Evolutionary conservation across 1,140 invertebrate species (phyloP), one percentile per base, ranked within the genome.

Genomic region (Cardiocondyla obscurior): DNA sequence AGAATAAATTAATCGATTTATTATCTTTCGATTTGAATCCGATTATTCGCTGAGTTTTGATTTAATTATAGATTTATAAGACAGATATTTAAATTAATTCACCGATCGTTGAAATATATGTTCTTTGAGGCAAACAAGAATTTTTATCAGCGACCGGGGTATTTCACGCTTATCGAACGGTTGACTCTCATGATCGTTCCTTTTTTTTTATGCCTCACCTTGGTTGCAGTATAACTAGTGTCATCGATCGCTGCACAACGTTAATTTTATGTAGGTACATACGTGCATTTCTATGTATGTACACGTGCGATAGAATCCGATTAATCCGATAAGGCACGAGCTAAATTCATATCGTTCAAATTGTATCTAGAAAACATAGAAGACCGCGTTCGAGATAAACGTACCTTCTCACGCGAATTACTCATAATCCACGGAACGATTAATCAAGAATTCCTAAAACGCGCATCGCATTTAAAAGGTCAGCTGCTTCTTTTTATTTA

Each of bases 281-380:
- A 33, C 28, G 22, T 33, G 39, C 19, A 22, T 39, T 30, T 57
- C n/a, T 67, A 10, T 36, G 36, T 4, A 36, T 6, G 12, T 16
- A 16, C 33, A 42, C 19, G 55, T 33, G 6, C 8, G 74, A 77
- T 77, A 42, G 69, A 42, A 30, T 79, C 25, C 33, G 25, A 42
- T 19, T 53, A n/a, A n/a, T n/a, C n/a, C n/a, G 62, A 55, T 77
- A 77, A 6, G 10, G 3, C 74, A 77, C 44, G 73, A 14, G 51
- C 22, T 51, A 39, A 16, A 1, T 51, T 36, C n/a, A 39, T 22
- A 3, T n/a, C 39, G 3, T 25, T 4, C 67, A 33, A 5, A 53
- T 51, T 49, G 16, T 67, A 39, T 16, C n/a, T 1, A 16, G 16
- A 7, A 51, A 65, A 65, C 25, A 6, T 19, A 14, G 6, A 16